Base-by-base conservation (phyloP, 1,140 invertebrate genomes). In the Dreissena rostriformis region DNA sequence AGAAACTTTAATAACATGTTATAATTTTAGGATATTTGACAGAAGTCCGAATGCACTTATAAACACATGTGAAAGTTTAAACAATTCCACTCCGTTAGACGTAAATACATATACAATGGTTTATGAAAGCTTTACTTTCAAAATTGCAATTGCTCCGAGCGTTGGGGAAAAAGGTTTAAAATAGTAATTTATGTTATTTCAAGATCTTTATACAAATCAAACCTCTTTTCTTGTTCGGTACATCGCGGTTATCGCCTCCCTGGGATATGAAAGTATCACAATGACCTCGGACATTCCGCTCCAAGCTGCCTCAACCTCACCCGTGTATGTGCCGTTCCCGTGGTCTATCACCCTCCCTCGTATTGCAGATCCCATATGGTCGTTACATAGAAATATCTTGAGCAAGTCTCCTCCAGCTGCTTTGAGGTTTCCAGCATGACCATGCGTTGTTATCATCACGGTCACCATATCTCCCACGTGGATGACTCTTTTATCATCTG, bases 231-330 rank as follows among this genome's bases (percentile, higher is more conserved):
- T 52, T 22, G 55, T 10, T 22, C 71, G 39, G 28, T 74, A 74
- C 14, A 74, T 15, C n/a, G 71, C 71, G 10, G 49, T 28, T 0
- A 74, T 53, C 22, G 71, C 51, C 26, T 74, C 49, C 26, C n/a
- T 74, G 39, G 14, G 51, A 24, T 74, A 74, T 11, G 52, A 49
- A 26, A 74, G 14, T 24, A 19, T 53, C 7, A 24, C 71, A 52
- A 22, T 11, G 7, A 74, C 11, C 10, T 24, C 6, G 12, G 71
- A 17, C 14, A 17, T 53, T n/a, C 71, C 71, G 55, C 8, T 22
- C 71, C 71, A 74, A n/a, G 55, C 26, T 22, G 71, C 71, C 26
- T 74, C 71, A 53, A 74, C 24, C 12, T 52, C 52, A 0, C 26
- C 52, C 8, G n/a, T 55, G 52, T 74, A 74, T 15, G 49, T 52